These are phyloP conservation scores for Azemiops feae DNA, from an alignment of 2,113 vertebrate species.

Conservation along the genomic window DNA sequence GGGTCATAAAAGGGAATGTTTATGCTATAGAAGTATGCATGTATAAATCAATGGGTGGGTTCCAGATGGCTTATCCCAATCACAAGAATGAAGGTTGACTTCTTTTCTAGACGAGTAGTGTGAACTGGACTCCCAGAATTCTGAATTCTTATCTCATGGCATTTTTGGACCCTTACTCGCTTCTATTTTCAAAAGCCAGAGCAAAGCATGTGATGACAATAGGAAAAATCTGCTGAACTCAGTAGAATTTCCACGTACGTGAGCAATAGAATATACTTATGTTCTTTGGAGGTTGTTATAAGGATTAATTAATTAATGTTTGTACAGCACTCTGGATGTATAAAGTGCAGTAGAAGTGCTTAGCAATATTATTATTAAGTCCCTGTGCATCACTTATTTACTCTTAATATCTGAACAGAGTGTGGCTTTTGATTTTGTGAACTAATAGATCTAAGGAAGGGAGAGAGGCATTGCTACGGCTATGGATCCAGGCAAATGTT, in stretches of 20 bases:
- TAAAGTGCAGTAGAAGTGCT: slow-evolving; percentile 36
- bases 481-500: slow-evolving; percentile 35
- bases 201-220: background rate
- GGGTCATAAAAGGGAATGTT: background rate
- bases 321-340: slow-evolving; percentile 37
- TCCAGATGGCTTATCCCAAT: background rate
- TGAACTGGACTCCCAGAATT: background rate
- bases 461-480: slow-evolving; percentile 2
- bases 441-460: slow-evolving; percentile 23
- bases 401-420: background rate
- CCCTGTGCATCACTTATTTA: slow-evolving; percentile 8
- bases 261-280: slow-evolving; percentile 24
- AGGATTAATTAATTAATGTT: slow-evolving; percentile 42
- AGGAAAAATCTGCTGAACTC: slow-evolving; percentile 6
- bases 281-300: slow-evolving; percentile 27
- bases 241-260: background rate
- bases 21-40: background rate
- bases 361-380: slow-evolving; percentile 34
- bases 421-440: slow-evolving; percentile 26
- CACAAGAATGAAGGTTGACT: background rate
- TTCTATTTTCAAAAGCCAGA: background rate
- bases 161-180: background rate
- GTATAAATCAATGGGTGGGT: background rate
- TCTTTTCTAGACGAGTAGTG: background rate
- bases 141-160: slow-evolving; percentile 21